Percentiles rank a stretch among this genome's conserved stretches.
Conservation (phyloP, 1,140 invertebrate species). For the Melipona quadrifasciata region DNA sequence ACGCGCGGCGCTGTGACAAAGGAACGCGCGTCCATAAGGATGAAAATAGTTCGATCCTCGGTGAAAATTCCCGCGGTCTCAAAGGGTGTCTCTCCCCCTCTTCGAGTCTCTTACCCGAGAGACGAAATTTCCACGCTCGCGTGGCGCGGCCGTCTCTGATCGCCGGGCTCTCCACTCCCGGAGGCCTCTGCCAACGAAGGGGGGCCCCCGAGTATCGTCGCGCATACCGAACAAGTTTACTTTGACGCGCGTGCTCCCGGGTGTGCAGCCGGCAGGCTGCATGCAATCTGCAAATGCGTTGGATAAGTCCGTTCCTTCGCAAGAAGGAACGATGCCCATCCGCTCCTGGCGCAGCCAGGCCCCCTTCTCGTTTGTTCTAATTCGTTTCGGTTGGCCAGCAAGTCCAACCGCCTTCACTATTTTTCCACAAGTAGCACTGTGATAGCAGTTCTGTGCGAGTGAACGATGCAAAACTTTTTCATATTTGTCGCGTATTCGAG, state of each 20-base stretch:
- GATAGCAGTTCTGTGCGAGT: no score
- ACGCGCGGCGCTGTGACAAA: neutral
- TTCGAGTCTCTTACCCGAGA: neutral
- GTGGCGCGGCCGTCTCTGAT: neutral
- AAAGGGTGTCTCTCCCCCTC: neutral
- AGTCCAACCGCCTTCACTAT: no score
- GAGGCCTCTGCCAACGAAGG: neutral
- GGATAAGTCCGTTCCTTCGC: neutral
- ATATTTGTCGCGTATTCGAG: no score
- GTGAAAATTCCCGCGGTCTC: neutral
- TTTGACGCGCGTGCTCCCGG: conserved; percentile 36
- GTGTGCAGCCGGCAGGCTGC: conserved; percentile 6
- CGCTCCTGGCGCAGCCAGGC: no score
- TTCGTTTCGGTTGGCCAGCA: no score
- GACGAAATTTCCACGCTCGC: conserved; percentile 1
- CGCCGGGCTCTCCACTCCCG: neutral
- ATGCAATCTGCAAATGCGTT: conserved; percentile 48
- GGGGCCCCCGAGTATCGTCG: conserved; percentile 7
- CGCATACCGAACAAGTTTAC: conserved; percentile 43
- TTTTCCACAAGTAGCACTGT: no score
- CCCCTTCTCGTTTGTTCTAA: no score
- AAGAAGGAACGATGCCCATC: neutral
- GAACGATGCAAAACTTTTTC: no score
- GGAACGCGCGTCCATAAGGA: neutral
- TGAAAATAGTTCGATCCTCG: conserved; percentile 3